Conservation (phyloP, 2,888 invertebrate genomes). For the Galeopsomyia nigrocyanea region DNA sequence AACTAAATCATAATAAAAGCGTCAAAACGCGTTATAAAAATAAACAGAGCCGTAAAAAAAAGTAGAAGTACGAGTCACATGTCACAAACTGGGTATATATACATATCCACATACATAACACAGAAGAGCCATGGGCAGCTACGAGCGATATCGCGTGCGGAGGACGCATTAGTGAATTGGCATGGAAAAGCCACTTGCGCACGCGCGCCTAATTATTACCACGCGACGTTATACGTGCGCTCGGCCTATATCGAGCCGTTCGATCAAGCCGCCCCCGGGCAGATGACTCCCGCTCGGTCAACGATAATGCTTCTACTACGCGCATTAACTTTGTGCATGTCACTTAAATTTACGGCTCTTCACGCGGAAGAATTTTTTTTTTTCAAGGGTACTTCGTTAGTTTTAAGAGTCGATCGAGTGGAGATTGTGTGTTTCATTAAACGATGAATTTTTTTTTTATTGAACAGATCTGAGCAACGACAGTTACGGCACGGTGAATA, state of each 20-base stretch:
- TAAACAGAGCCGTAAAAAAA: conserved; percentile 5
- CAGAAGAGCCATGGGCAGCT: neutral
- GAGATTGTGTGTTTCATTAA: neutral
- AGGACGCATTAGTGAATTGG: conserved; percentile 26
- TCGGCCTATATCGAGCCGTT: conserved; percentile 19
- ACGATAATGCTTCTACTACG: conserved; percentile 6
- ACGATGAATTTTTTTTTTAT: neutral
- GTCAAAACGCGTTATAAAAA: neutral
- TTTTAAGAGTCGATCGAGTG: neutral
- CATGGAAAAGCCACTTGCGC: conserved; percentile 23
- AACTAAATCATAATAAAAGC: no score
- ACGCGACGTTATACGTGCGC: conserved; percentile 6
- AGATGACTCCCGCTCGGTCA: conserved; percentile 26
- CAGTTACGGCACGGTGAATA: conserved; percentile 89
- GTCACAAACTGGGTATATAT: no score
- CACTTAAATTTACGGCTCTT: no score
- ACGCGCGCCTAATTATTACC: conserved; percentile 28
- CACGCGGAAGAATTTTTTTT: neutral
- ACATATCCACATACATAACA: no score
- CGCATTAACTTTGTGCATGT: no score
- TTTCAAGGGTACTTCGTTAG: conserved; percentile 14
- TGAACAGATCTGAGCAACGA: conserved; percentile 86
- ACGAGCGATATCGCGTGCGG: neutral
- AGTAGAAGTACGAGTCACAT: no score
- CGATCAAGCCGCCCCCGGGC: conserved; percentile 8